Evolutionary conservation across 2,888 invertebrate species (phyloP).

Genomic region (Hyposoter didymator): DNA sequence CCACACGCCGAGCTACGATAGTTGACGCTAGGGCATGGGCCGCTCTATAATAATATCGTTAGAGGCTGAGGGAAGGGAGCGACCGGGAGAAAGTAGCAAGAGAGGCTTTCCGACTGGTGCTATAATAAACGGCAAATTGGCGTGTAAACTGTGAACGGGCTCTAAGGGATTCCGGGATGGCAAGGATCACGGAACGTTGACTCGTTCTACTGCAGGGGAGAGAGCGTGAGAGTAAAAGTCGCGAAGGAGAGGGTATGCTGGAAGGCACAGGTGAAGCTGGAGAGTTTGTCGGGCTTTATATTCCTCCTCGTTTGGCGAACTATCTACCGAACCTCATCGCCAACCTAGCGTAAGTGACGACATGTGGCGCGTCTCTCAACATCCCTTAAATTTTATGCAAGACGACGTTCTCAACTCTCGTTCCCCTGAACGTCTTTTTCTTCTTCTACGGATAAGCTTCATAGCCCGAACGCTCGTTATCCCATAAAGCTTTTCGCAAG

Average conservation of each 20-base stretch:
- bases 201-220: slow-evolving; percentile 3
- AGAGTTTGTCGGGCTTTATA: neutral
- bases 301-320: slow-evolving; percentile 8
- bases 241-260: neutral
- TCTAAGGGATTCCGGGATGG: slow-evolving; percentile 15
- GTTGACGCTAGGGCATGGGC: slow-evolving; percentile 8
- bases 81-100: neutral
- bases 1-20: slow-evolving; percentile 29
- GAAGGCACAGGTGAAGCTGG: slow-evolving; percentile 21
- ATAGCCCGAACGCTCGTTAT: slow-evolving; percentile 6
- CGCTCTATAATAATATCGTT: slow-evolving; percentile 59
- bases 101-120: neutral
- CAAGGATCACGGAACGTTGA: slow-evolving; percentile 36
- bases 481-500: neutral
- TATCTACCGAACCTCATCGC: slow-evolving; percentile 2
- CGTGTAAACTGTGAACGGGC: slow-evolving; percentile 58
- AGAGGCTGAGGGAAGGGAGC: slow-evolving; percentile 28
- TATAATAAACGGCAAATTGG: slow-evolving; percentile 63
- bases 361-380: slow-evolving; percentile 13
- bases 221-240: neutral
- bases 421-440: neutral
- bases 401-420: neutral
- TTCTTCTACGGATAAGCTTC: neutral
- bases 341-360: slow-evolving; percentile 2
- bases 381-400: neutral